phyloP scores from a whole-genome alignment of 2,113 vertebrate genomes.

The Labrus mixtus region DNA sequence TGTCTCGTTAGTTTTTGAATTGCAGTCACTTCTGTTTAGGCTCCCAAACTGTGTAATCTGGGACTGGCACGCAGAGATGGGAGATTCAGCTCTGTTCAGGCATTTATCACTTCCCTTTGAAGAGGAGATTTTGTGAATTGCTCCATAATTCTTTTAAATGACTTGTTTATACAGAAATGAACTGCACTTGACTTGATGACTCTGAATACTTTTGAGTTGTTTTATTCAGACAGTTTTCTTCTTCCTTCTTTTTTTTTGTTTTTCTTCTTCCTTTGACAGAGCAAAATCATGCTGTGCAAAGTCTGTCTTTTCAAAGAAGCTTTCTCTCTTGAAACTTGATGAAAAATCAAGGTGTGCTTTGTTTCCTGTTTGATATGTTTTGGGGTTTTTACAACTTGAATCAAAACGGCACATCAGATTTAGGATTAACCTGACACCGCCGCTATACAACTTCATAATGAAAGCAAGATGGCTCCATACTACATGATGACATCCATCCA shows the following conservation, averaged over 20 bases:
- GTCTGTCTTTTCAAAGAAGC: slow-evolving; percentile 3
- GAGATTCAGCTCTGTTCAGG: slow-evolving; percentile 55
- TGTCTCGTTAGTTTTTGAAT: slow-evolving; percentile 51
- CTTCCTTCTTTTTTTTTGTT: slow-evolving; percentile 15
- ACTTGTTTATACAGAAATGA: slow-evolving; percentile 62
- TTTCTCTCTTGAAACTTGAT: neutral
- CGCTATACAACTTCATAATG: too few species aligned
- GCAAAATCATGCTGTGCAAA: neutral
- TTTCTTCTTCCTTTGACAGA: slow-evolving; percentile 19
- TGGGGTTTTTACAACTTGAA: too few species aligned
- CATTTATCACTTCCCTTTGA: slow-evolving; percentile 64
- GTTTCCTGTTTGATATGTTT: neutral
- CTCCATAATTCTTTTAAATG: slow-evolving; percentile 67
- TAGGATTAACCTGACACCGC: too few species aligned
- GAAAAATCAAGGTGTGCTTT: neutral
- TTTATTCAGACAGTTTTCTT: slow-evolving; percentile 5
- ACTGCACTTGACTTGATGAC: slow-evolving; percentile 57
- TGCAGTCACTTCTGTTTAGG: slow-evolving; percentile 53
- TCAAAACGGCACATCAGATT: too few species aligned
- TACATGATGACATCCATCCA: too few species aligned
- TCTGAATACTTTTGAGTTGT: slow-evolving; percentile 43
- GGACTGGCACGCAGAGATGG: slow-evolving; percentile 50
- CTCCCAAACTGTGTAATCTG: slow-evolving; percentile 61
- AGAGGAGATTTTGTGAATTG: slow-evolving; percentile 59
- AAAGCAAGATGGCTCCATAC: too few species aligned